Evolutionary conservation across 1,140 invertebrate genomes (phyloP), one percentile per base, ranked within the genome.

Genomic region (Tribolium madens): DNA sequence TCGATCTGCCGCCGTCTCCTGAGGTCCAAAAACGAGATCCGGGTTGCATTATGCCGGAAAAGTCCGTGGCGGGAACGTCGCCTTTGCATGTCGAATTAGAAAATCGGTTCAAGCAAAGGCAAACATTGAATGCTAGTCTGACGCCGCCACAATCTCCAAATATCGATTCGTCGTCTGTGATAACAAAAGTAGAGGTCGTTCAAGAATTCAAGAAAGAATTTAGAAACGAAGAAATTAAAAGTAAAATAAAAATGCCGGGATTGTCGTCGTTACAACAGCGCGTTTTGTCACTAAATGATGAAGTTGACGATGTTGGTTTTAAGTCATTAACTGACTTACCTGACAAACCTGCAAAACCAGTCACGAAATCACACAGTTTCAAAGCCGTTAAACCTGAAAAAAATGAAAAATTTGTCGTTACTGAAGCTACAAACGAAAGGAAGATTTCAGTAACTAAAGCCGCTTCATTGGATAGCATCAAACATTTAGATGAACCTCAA

Each of bases 281-380:
- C 12, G 82, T 83, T 14, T 18, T 84, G 47, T 80, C 74, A 3
- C 46, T 81, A 6, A 79, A 81, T 57, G 76, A 76, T 6, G 79
- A 82, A 21, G 79, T 79, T 84, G 79, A 82, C 84, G 68, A 87
- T 84, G 9, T 83, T 80, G 53, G 85, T 70, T 81, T 86, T 81
- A 83, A 86, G 82, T 74, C 84, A 78, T 75, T 87, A 12, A 83
- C 78, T 79, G 87, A 85, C 86, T 85, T 77, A 73, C 86, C 46
- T 10, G 85, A 86, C 14, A 87, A 87, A 79, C 83, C 84, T 10
- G 82, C 87, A 71, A 89, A 88, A 81, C 87, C 88, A 14, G 88
- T 92, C 36, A 87, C 90, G 13, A 92, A 92, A 82, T 91, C 91
- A 3, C 89, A 91, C 64, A 92, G 91, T 82, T 92, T 92, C 80